Percentiles rank a stretch among this genome's conserved stretches.
Conservation (phyloP, 2,888 invertebrate species). For the Physocephala rufipes region DNA sequence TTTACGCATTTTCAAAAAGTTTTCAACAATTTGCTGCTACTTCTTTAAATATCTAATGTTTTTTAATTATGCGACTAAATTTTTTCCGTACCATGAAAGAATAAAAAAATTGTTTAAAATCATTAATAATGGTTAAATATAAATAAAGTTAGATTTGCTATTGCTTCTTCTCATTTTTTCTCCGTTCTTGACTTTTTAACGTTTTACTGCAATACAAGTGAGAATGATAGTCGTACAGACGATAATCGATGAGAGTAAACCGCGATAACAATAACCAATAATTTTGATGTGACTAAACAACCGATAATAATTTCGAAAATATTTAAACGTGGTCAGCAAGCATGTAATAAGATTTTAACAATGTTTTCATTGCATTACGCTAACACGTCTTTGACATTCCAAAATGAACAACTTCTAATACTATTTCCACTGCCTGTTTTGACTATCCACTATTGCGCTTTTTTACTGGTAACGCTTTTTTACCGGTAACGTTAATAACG, state of each 20-base stretch:
- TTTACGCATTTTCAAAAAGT: background rate
- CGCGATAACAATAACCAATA: background rate
- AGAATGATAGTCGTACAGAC: conserved; percentile 38
- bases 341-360: too few species aligned
- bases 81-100: too few species aligned
- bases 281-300: too few species aligned
- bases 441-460: background rate
- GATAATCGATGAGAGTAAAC: conserved; percentile 38
- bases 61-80: background rate
- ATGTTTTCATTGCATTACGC: too few species aligned
- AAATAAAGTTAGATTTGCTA: conserved; percentile 7
- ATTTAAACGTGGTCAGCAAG: too few species aligned
- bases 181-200: conserved; percentile 25
- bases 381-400: too few species aligned
- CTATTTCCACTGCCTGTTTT: background rate
- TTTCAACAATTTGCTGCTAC: background rate
- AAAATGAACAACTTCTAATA: too few species aligned
- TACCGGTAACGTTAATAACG: too few species aligned
- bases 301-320: too few species aligned
- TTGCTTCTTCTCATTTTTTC: conserved; percentile 34
- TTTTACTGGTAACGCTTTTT: background rate
- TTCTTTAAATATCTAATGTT: background rate
- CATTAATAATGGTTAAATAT: background rate
- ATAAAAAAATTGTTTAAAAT: background rate
- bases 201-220: conserved; percentile 37